Base-by-base conservation (phyloP, 1,140 invertebrate species). In the Euwallacea fornicatus region DNA sequence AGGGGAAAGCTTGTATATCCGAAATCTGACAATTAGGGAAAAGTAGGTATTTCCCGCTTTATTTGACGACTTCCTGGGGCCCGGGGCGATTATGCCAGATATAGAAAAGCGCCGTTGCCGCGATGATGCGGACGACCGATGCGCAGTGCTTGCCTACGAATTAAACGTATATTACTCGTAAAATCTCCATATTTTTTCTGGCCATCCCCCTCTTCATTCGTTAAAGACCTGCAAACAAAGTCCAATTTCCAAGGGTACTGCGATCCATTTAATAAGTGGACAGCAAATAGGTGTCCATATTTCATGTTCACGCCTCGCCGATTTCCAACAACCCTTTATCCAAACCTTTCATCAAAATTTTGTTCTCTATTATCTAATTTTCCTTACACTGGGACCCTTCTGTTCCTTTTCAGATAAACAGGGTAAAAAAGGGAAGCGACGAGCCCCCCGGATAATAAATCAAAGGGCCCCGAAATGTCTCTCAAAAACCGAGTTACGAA, bases 1-100 rank as follows among this genome's bases (percentile, higher is more conserved):
- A 43, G 54, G 54, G 47, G 53, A 50, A n/a, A 33, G 55, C 56
- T 16, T 42, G 66, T 50, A 68, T 68, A 68, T 68, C 66, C 66
- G 66, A 68, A 68, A 68, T 68, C 66, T 68, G 66, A 68, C 56
- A 68, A 68, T 59, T 68, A 68, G 21, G 66, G 66, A 68, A 68
- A 68, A 68, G 66, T 68, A 68, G 66, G 66, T 16, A 68, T 68
- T 68, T 68, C 66, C 66, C 66, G 56, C 58, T 68, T 60, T 61
- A 68, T 61, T 60, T 68, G 66, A 21, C 66, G 21, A 68, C 66
- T 68, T 68, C 66, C 66, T 56, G 8, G 21, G 7, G 9, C 58
- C 42, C 11, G 42, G 55, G 66, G 66, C 66, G 43, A 68, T 60
- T 68, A 60, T 68, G 21, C 21, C 63, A 8, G 63, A 65, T 50